These are phyloP conservation scores for Macropodus opercularis DNA, from an alignment of 2,797 vertebrate species.

Conservation along the genomic window DNA sequence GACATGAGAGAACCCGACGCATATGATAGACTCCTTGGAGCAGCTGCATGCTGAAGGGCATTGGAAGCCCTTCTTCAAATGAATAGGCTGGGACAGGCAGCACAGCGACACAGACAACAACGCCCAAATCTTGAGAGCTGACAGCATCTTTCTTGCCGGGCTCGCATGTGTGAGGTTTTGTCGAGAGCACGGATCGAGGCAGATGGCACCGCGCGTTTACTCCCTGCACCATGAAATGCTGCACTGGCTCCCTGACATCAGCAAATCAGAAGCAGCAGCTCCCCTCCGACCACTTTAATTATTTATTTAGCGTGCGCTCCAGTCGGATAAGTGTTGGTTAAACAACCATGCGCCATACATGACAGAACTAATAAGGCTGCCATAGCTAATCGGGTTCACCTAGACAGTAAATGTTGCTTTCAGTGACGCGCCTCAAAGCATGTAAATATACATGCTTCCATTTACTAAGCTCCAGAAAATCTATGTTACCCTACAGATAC, in stretches of 20 bases:
- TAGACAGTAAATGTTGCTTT: not conserved
- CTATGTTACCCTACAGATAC: not conserved
- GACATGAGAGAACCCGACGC: slow-evolving; percentile 89
- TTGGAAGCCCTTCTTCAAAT: slow-evolving; percentile 81
- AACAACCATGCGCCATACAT: slow-evolving; percentile 44
- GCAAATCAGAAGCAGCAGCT: slow-evolving; percentile 85
- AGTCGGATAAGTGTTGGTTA: slow-evolving; percentile 55
- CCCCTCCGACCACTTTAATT: slow-evolving; percentile 78
- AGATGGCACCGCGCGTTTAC: slow-evolving; percentile 66
- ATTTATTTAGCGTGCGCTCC: slow-evolving; percentile 76
- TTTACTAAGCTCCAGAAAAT: too few species aligned
- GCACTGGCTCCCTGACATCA: slow-evolving; percentile 91
- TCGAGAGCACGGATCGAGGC: slow-evolving; percentile 45
- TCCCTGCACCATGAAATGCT: slow-evolving; percentile 86
- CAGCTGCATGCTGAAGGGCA: slow-evolving; percentile 93
- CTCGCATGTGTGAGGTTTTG: slow-evolving; percentile 70
- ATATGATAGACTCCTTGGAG: slow-evolving; percentile 94
- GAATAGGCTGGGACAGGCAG: slow-evolving; percentile 73
- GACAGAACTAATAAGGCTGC: not conserved
- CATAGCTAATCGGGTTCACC: not conserved
- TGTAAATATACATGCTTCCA: not conserved
- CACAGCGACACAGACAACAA: slow-evolving; percentile 75
- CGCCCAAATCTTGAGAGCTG: slow-evolving; percentile 72
- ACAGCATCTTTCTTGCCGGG: slow-evolving; percentile 76
- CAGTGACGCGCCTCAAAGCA: not conserved